Evolutionary conservation across 1,140 invertebrate genomes (phyloP).

Genomic region (Heterodera schachtii): DNA sequence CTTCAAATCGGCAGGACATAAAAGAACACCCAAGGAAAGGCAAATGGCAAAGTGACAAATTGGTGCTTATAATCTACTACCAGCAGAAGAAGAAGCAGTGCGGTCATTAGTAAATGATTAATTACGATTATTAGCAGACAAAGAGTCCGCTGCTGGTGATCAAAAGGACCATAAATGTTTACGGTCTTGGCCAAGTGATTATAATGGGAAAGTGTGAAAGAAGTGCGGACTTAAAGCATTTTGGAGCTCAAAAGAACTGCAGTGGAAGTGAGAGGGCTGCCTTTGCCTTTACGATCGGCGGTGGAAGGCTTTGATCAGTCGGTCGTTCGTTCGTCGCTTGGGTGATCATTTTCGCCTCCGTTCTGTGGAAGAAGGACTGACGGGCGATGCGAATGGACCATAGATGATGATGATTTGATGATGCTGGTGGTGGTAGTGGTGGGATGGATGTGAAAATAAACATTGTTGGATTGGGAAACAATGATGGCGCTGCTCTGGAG

Average conservation of each 20-base stretch:
- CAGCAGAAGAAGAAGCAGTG: not conserved
- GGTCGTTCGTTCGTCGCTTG: not conserved
- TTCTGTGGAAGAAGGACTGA: not conserved
- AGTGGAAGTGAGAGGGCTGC: not conserved
- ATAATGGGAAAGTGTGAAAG: no score
- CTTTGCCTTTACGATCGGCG: not conserved
- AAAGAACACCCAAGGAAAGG: no score
- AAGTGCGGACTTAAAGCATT: no score
- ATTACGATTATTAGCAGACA: not conserved
- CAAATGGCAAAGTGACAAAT: not conserved
- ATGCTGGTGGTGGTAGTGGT: not conserved
- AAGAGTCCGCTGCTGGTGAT: not conserved
- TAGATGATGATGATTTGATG: not conserved
- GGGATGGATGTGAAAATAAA: constrained; percentile 1
- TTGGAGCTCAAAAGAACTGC: no score
- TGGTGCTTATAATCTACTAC: not conserved
- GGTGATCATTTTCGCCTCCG: not conserved
- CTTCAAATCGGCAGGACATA: no score
- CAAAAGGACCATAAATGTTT: not conserved
- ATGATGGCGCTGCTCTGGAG: not conserved
- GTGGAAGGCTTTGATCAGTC: not conserved
- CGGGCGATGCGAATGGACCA: not conserved
- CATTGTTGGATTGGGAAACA: constrained; percentile 3
- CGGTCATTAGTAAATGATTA: not conserved
- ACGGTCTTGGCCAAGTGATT: not conserved